Base-by-base conservation (phyloP, 1,140 invertebrate species). In the Drosophila carrolli region DNA sequence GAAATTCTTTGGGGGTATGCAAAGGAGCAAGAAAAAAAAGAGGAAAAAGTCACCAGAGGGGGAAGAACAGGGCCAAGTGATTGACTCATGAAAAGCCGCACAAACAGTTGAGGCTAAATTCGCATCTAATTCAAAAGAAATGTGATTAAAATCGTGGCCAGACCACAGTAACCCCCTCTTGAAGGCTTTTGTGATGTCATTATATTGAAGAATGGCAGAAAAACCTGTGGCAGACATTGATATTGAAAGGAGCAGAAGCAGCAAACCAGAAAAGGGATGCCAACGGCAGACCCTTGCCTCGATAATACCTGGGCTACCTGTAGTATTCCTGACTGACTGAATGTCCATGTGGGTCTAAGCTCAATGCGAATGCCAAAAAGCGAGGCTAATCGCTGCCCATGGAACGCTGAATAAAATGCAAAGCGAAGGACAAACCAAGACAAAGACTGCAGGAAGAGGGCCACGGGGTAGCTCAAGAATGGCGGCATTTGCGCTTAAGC, bases 401-500 rank as follows among this genome's bases (percentile, higher is more conserved):
- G 68, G 78, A 68, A 73, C 67, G 67, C 67, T 77, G 67, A 72
- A 83, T 72, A 72, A 78, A 85, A 85, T 88, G 83, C 82, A 88
- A 85, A 85, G 66, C 56, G 44, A 50, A 50, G 47, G 53, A 73
- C 60, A 60, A 63, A 10, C 41, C 27, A 40, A 53, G 48, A 47
- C 58, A 53, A 72, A 71, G 56, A 51, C 14, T 23, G 46, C 48
- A 68, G 41, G 57, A 29, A 37, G 29, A 14, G 67, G 27, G 47
- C 44, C 1, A 32, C 38, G 32, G 29, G n/a, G 32, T 16, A 43
- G 43, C 55, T 50, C 81, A 83, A 83, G 90, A 91, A 91, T 91
- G 90, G 90, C 90, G 90, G 90, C 90, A 86, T 91, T 91, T 91
- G 86, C 83, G 90, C 90, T 91, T 91, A 91, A 91, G 82, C 90